A percentile compares a stretch with the other conserved stretches of the same genome.
phyloP scores from a whole-genome alignment of 2,113 vertebrate species.

The Progne subis region DNA sequence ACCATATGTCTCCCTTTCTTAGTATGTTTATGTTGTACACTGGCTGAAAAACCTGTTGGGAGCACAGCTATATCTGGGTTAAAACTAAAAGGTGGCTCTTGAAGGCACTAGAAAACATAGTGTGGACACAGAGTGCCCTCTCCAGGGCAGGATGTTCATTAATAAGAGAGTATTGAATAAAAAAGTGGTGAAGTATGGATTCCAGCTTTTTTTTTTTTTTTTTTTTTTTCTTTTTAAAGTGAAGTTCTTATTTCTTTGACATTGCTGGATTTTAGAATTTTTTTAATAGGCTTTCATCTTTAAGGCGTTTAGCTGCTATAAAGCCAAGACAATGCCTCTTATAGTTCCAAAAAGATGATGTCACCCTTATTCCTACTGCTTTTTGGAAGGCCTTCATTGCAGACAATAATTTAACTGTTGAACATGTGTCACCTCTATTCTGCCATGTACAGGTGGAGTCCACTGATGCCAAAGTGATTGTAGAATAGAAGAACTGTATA shows the following conservation, averaged over 20 bases:
- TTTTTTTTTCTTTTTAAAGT: not conserved
- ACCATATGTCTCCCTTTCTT: not conserved
- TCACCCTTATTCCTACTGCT: not conserved
- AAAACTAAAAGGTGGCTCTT: not conserved
- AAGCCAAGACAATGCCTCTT: not conserved
- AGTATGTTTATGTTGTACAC: not conserved
- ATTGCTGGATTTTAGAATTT: not conserved
- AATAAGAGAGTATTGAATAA: not conserved
- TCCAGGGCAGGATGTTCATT: constrained; percentile 54
- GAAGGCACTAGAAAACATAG: not conserved
- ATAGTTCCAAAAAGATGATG: not conserved
- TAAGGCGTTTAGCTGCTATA: not conserved
- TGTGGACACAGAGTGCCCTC: constrained; percentile 57
- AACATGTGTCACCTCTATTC: not conserved
- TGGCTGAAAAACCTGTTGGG: not conserved
- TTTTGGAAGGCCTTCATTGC: not conserved
- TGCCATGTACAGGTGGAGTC: accelerated
- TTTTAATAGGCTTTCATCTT: not conserved
- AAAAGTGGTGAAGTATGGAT: not conserved
- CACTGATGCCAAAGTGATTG: not conserved
- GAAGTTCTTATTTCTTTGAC: not conserved
- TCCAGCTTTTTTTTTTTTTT: not conserved
- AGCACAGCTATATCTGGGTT: not conserved
- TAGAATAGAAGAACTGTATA: not conserved
- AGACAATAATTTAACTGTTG: not conserved